Evolutionary conservation across 1,140 invertebrate genomes (phyloP).

Genomic region (Aporrectodea caliginosa): DNA sequence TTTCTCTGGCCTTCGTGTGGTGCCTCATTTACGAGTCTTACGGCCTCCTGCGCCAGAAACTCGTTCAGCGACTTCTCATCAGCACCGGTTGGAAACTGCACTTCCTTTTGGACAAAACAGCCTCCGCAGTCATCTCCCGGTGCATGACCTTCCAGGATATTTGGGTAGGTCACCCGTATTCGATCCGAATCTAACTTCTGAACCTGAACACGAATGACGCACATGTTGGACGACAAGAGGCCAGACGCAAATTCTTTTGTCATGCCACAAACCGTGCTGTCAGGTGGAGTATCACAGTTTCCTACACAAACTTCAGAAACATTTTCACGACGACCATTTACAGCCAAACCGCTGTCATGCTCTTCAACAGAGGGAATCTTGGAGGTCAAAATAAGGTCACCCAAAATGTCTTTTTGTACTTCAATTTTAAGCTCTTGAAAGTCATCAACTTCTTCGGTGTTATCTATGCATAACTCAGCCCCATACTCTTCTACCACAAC

Average conservation of each 20-base stretch:
- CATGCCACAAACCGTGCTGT: neutral
- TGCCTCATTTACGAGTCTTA: neutral
- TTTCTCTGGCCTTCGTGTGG: neutral
- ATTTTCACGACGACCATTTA: neutral
- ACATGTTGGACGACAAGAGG: neutral
- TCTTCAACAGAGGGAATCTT: neutral
- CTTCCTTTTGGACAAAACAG: neutral
- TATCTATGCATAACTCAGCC: constrained; percentile 7
- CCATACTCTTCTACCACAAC: neutral
- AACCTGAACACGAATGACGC: constrained; percentile 12
- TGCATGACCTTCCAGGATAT: no score
- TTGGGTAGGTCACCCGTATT: constrained; percentile 3
- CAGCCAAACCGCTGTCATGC: constrained; percentile 11
- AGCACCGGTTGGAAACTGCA: neutral
- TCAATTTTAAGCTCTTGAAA: no score
- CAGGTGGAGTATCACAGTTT: neutral
- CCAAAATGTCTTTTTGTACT: no score
- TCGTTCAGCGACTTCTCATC: constrained; percentile 1
- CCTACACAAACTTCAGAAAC: neutral
- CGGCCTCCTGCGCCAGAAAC: constrained; percentile 13
- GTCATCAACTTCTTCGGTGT: neutral
- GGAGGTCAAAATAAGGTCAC: neutral
- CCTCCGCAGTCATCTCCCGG: neutral
- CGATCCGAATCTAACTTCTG: constrained; percentile 1
- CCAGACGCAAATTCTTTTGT: neutral